These are phyloP conservation scores for Chironomus tepperi DNA, from an alignment of 1,140 invertebrate genomes.

Conservation along the genomic window DNA sequence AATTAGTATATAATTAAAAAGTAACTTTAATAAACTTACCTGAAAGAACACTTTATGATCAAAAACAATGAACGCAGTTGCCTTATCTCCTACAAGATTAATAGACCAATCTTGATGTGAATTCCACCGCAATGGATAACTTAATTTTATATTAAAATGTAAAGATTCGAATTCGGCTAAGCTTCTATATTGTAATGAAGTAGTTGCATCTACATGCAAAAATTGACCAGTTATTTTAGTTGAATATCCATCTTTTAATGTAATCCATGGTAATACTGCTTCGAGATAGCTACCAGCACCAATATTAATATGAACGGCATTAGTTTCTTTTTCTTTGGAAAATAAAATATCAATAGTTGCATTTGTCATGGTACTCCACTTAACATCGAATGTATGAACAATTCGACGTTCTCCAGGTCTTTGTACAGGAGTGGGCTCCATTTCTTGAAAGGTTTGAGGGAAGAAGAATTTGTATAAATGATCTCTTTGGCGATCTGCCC, in stretches of 20 bases:
- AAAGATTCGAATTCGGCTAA: conserved; percentile 89
- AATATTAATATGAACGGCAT: conserved; percentile 90
- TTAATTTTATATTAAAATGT: conserved; percentile 63
- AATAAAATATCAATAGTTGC: conserved; percentile 93
- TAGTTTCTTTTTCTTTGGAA: conserved; percentile 93
- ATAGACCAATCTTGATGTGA: conserved; percentile 88
- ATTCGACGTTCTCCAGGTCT: conserved; percentile 77
- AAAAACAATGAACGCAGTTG: conserved; percentile 84
- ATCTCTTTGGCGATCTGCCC: conserved; percentile 94
- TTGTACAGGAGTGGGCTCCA: conserved; percentile 65
- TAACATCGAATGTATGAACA: conserved; percentile 86
- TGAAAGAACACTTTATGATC: conserved; percentile 93
- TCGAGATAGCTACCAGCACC: conserved; percentile 90
- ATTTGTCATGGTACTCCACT: conserved; percentile 81
- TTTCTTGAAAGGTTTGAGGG: conserved; percentile 75
- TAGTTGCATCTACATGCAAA: conserved; percentile 87
- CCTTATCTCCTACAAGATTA: conserved; percentile 86
- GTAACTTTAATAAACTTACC: conserved; percentile 36
- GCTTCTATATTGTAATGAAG: conserved; percentile 85
- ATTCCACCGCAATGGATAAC: conserved; percentile 90
- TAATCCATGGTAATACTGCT: conserved; percentile 90
- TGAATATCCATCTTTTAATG: conserved; percentile 72
- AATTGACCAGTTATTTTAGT: conserved; percentile 89
- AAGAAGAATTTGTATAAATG: conserved; percentile 95
- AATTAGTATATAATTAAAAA: background rate